phyloP scores from a whole-genome alignment of 2,888 invertebrate species.

The Drymonia ruficornis region DNA sequence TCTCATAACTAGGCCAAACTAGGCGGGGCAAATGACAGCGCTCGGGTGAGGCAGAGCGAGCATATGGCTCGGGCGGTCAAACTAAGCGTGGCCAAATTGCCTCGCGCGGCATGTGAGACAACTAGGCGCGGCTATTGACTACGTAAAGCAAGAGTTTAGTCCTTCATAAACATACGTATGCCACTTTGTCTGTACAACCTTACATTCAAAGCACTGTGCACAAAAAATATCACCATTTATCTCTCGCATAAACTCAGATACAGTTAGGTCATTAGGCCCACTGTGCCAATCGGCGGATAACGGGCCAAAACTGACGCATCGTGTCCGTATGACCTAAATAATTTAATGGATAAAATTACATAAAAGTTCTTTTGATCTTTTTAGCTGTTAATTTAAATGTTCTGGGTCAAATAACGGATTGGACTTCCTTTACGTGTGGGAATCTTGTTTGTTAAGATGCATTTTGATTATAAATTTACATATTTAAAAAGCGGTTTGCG shows the following conservation, averaged over 20 bases:
- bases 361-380: constrained; percentile 31
- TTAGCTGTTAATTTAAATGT: constrained; percentile 18
- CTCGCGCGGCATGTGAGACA: too few relatives aligned
- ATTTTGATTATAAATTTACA: background rate
- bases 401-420: constrained; percentile 32
- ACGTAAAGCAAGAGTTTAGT: too few relatives aligned
- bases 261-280: constrained; percentile 40
- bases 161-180: too few relatives aligned
- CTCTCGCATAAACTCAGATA: constrained; percentile 9
- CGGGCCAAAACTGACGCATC: constrained; percentile 34
- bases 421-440: constrained; percentile 5
- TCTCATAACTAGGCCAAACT: too few relatives aligned
- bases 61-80: too few relatives aligned
- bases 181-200: constrained; percentile 13
- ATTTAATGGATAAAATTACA: constrained; percentile 34
- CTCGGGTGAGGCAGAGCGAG: too few relatives aligned
- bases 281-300: constrained; percentile 38
- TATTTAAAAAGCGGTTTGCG: background rate
- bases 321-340: constrained; percentile 36
- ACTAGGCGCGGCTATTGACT: too few relatives aligned
- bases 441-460: background rate
- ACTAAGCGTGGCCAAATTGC: too few relatives aligned
- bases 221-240: constrained; percentile 19
- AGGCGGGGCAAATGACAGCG: too few relatives aligned
- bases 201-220: constrained; percentile 13